These are phyloP conservation scores for Polyploca ridens DNA, from an alignment of 2,888 invertebrate genomes.

Conservation along the genomic window DNA sequence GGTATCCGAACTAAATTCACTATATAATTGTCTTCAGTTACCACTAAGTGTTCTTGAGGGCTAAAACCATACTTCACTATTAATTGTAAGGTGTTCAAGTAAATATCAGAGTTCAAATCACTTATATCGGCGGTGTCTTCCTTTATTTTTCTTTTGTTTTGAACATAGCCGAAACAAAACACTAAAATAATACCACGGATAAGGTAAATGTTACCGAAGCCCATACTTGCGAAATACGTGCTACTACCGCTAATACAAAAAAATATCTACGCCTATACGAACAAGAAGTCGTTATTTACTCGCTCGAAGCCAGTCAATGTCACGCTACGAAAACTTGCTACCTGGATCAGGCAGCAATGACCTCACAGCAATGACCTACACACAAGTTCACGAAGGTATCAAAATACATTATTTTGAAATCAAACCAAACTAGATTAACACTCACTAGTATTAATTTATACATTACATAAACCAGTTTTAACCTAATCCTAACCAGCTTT, in stretches of 20 bases:
- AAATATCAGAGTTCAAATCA: slow-evolving; percentile 52
- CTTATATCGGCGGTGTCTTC: slow-evolving; percentile 29
- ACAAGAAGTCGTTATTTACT: slow-evolving; percentile 38
- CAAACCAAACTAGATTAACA: background rate
- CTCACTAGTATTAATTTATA: background rate
- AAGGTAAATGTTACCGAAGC: slow-evolving; percentile 36
- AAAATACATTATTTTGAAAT: background rate
- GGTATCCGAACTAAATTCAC: slow-evolving; percentile 64
- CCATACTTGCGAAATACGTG: slow-evolving; percentile 49
- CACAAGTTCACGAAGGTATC: slow-evolving; percentile 17
- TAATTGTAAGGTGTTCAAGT: slow-evolving; percentile 64
- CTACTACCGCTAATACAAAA: slow-evolving; percentile 44
- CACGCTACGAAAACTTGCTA: slow-evolving; percentile 35
- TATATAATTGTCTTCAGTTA: slow-evolving; percentile 68
- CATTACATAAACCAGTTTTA: background rate
- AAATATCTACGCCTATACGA: slow-evolving; percentile 33
- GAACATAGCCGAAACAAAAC: slow-evolving; percentile 41
- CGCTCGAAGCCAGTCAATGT: slow-evolving; percentile 47
- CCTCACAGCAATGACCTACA: slow-evolving; percentile 40
- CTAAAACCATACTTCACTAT: slow-evolving; percentile 59
- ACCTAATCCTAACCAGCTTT: background rate
- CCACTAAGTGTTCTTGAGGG: slow-evolving; percentile 57
- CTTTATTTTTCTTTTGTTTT: slow-evolving; percentile 34
- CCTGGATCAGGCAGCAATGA: slow-evolving; percentile 36
- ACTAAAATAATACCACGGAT: slow-evolving; percentile 43